These are phyloP conservation scores for Alectura lathami DNA, from an alignment of 2,113 vertebrate species.

Conservation along the genomic window DNA sequence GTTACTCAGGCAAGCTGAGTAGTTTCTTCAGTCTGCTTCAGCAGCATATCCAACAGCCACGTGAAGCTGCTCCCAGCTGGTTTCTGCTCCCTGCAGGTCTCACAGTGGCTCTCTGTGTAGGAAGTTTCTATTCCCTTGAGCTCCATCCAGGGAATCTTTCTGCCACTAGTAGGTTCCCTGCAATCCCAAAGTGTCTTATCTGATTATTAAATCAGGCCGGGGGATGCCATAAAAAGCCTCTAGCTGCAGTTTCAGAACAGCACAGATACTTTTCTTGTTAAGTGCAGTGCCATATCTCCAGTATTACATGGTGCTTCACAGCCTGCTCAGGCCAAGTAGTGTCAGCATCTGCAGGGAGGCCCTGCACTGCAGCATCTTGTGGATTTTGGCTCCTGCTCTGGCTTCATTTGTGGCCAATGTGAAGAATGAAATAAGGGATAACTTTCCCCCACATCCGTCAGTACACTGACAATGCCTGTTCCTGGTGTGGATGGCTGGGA, in stretches of 20 bases:
- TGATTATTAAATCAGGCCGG: background rate
- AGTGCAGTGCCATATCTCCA: accelerated
- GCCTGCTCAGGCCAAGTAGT: background rate
- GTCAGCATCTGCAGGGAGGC: background rate
- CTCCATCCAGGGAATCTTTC: background rate
- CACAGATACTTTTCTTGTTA: background rate
- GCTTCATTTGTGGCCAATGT: background rate
- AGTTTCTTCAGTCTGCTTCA: background rate
- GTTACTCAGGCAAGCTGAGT: background rate
- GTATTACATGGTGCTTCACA: background rate
- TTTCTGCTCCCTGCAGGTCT: background rate
- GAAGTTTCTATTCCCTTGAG: background rate
- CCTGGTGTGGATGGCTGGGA: background rate
- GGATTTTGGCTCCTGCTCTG: background rate
- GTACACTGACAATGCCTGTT: background rate
- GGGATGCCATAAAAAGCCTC: background rate
- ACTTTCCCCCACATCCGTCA: background rate
- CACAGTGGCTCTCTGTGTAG: background rate
- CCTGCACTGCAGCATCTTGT: accelerated
- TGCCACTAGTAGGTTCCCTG: background rate
- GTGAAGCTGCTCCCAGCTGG: background rate
- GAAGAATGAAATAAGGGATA: background rate
- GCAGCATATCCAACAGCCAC: background rate
- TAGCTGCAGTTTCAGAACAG: background rate
- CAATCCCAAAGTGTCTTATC: background rate